Base-by-base conservation (phyloP, 2,113 vertebrate genomes). In the Alexandromys fortis region DNA sequence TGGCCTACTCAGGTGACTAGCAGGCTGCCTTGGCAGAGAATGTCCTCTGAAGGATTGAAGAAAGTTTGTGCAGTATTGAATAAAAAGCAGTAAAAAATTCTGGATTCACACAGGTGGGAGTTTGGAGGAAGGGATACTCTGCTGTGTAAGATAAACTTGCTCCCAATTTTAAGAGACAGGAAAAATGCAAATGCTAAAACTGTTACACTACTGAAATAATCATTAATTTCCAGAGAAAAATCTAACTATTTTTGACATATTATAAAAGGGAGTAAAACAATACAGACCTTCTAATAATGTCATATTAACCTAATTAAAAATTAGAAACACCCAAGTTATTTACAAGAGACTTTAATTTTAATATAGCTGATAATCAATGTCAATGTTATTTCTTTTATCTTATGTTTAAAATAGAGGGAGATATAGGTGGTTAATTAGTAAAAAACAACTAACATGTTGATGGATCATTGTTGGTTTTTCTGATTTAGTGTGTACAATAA, bases 301-400 rank as follows among this genome's bases (percentile, higher is more conserved):
- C 22, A 76, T 42, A 65, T 76, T 67, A 94, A 24, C 67, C 13
- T 86, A 72, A 86, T 86, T 38, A 28, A 45, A 70, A 65, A 83
- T 45, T 14, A 33, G 1, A 33, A 38, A 22, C 49, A 55, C 12
- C 67, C 24, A 33, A 49, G 17, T 89, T 61, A 13, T 33, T 93
- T 91, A 94, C 77, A 45, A 61, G 72, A 81, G 9, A 65, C 73
- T 45, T 89, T 87, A 24, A 70, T 83, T 95, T 86, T 96, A 90
- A 3, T 58, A 83, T 88, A 96, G 49, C 26, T 52, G 28, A 3
- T 1, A 3, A 35, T 86, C 13, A 87, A 26, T 6, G 16, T 42
- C 13, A 87, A 30, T 6, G 16, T 42, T 90, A 90, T 16, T 70
- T 55, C 35, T 22, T 72, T 26, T 47, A 81, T 88, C 47, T 63